A percentile compares a stretch with the other conserved stretches of the same genome.
Evolutionary conservation across 2,888 invertebrate species (phyloP).

Genomic region (Tenodera sinensis): DNA sequence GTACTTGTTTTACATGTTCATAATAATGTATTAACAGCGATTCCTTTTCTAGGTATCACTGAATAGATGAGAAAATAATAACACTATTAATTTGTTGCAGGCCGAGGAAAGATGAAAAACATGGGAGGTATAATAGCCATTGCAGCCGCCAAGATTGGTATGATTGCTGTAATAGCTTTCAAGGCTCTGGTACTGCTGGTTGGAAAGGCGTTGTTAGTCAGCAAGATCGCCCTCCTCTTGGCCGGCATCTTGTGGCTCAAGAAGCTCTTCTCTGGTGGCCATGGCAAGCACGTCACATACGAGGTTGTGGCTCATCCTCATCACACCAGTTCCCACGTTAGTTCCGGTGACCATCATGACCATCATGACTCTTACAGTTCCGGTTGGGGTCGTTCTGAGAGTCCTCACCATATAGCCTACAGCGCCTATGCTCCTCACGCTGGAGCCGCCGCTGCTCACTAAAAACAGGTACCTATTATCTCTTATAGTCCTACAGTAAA

Average conservation of each 20-base stretch:
- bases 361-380: conserved; percentile 50
- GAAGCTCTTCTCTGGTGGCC: conserved; percentile 64
- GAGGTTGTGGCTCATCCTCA: conserved; percentile 67
- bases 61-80: not conserved
- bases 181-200: conserved; percentile 77
- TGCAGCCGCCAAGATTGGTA: conserved; percentile 74
- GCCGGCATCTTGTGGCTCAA: conserved; percentile 79
- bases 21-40: too few species aligned
- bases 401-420: conserved; percentile 59
- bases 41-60: too few species aligned
- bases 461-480: not conserved
- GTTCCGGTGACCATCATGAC: conserved; percentile 33
- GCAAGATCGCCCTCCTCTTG: conserved; percentile 77
- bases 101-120: conserved; percentile 59
- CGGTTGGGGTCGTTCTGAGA: conserved; percentile 54
- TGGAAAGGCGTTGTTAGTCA: conserved; percentile 79
- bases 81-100: not conserved
- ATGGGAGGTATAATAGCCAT: conserved; percentile 72
- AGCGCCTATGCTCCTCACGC: conserved; percentile 45
- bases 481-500: too few species aligned
- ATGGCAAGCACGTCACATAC: conserved; percentile 69
- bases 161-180: conserved; percentile 75
- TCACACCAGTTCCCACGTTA: conserved; percentile 50
- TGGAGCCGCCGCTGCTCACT: not conserved
- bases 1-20: too few species aligned